Conservation (phyloP, 2,797 vertebrate genomes). For the Enteromius fasciolatus region DNA sequence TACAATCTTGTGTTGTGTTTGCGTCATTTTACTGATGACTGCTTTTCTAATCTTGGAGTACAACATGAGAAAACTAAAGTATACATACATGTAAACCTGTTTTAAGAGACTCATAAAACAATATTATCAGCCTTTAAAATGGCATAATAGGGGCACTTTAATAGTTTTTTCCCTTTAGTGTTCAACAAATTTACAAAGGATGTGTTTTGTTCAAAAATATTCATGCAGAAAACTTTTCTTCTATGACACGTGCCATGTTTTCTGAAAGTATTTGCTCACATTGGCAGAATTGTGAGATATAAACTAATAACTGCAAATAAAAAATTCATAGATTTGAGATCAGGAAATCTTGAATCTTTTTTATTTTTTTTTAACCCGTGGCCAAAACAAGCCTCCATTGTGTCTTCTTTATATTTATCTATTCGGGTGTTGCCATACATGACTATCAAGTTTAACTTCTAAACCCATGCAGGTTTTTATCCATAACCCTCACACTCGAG, state of each 20-base stretch:
- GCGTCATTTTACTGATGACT: too few relatives aligned
- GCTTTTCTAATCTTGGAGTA: too few relatives aligned
- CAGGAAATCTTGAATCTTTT: too few relatives aligned
- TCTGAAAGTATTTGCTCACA: background rate
- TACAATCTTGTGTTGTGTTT: too few relatives aligned
- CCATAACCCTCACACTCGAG: constrained; percentile 90
- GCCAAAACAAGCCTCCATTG: background rate
- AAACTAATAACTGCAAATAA: too few relatives aligned
- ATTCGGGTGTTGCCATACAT: background rate
- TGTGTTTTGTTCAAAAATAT: background rate
- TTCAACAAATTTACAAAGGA: background rate
- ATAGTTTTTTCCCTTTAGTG: background rate
- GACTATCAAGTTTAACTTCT: background rate
- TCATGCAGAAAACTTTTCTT: background rate
- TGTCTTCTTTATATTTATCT: background rate
- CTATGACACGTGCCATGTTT: background rate
- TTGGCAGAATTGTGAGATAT: too few relatives aligned
- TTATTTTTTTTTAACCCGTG: background rate
- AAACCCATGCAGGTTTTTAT: constrained; percentile 85
- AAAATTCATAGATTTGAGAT: too few relatives aligned
- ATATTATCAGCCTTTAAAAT: too few relatives aligned
- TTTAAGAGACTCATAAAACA: too few relatives aligned
- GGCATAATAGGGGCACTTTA: background rate
- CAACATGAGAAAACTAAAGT: too few relatives aligned
- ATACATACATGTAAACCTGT: too few relatives aligned